These are phyloP conservation scores for Oceanites oceanicus DNA, from an alignment of 2,113 vertebrate species.

Conservation along the genomic window DNA sequence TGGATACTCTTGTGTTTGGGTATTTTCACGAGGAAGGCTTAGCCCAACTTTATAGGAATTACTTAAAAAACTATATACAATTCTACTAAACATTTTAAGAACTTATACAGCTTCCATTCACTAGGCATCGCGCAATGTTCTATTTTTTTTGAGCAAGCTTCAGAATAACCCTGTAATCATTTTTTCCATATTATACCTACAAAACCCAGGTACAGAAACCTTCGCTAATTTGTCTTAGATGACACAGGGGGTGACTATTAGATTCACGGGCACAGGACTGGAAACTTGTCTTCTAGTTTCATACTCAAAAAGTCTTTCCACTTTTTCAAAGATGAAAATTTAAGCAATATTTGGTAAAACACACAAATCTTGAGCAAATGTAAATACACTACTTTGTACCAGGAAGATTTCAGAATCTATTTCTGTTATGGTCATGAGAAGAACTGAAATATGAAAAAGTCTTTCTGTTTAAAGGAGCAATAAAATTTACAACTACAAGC, in stretches of 20 bases:
- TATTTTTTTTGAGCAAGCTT: background rate
- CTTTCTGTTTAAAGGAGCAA: background rate
- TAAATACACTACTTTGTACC: background rate
- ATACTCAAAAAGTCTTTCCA: background rate
- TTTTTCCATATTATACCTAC: background rate
- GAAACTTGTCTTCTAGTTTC: background rate
- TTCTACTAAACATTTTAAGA: background rate
- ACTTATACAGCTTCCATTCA: background rate
- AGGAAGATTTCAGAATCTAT: background rate
- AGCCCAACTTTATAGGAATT: background rate
- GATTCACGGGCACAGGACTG: background rate
- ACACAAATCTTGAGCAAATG: background rate
- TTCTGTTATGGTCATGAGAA: background rate
- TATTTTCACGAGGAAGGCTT: background rate
- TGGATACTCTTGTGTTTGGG: background rate
- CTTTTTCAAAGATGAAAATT: background rate
- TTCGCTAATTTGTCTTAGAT: background rate
- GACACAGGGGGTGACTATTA: background rate
- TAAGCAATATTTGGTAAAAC: background rate
- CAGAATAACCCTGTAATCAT: background rate
- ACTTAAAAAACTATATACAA: background rate
- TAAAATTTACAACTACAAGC: background rate
- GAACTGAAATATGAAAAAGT: background rate
- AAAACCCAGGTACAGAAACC: background rate
- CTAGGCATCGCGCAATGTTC: background rate